Percentiles rank a stretch among this genome's conserved stretches.
Conservation (phyloP, 2,888 invertebrate genomes). For the Neoscelio sp. region DNA sequence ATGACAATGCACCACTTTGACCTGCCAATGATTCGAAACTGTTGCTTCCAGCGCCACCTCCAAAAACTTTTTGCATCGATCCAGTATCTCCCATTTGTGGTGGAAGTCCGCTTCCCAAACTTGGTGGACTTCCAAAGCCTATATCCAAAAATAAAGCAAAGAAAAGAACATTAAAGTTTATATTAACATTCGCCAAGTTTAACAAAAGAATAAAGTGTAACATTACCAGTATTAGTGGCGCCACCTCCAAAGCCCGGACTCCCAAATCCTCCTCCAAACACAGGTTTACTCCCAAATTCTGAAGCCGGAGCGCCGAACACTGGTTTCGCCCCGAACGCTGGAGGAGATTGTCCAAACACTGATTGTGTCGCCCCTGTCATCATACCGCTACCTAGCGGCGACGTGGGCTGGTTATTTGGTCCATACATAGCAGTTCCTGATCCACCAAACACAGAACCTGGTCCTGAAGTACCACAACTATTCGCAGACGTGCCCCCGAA, state of each 20-base stretch:
- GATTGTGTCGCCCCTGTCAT: slow-evolving; percentile 60
- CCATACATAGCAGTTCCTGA: slow-evolving; percentile 69
- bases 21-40: slow-evolving; percentile 80
- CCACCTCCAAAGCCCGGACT: slow-evolving; percentile 72
- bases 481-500: slow-evolving; percentile 65
- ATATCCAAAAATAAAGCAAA: not conserved
- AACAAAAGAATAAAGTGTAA: too few species aligned
- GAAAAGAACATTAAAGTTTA: slow-evolving; percentile 12
- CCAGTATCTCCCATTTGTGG: slow-evolving; percentile 71
- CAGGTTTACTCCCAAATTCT: slow-evolving; percentile 75
- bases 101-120: slow-evolving; percentile 73
- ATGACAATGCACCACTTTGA: slow-evolving; percentile 78
- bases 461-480: slow-evolving; percentile 35
- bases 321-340: slow-evolving; percentile 77
- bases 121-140: slow-evolving; percentile 78
- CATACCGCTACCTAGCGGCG: slow-evolving; percentile 52
- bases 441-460: slow-evolving; percentile 62
- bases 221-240: slow-evolving; percentile 71
- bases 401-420: slow-evolving; percentile 47
- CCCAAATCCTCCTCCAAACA: slow-evolving; percentile 75
- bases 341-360: slow-evolving; percentile 76
- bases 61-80: slow-evolving; percentile 78
- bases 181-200: not conserved
- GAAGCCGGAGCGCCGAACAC: slow-evolving; percentile 75
- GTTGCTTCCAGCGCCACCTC: slow-evolving; percentile 72